phyloP scores from a whole-genome alignment of 2,113 vertebrate species.

The Peromyscus polionotus region DNA sequence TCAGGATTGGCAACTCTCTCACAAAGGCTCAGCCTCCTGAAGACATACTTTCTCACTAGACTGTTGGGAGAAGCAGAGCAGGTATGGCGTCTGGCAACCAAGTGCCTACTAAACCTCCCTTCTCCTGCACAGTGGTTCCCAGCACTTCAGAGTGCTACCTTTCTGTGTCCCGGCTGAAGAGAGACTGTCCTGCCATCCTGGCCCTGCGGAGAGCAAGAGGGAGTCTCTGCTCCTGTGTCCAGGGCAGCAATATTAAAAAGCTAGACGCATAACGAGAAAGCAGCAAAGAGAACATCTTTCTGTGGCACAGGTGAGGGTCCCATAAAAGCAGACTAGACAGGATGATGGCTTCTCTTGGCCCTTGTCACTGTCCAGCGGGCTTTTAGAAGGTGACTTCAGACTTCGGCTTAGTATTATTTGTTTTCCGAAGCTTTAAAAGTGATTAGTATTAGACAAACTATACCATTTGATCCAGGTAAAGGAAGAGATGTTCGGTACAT shows the following conservation, averaged over 20 bases:
- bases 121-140: neutral
- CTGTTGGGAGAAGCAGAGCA: neutral
- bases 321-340: neutral
- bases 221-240: neutral
- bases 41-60: neutral
- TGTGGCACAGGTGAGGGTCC: neutral
- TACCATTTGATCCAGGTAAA: constrained; percentile 3
- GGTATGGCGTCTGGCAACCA: no score
- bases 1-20: neutral
- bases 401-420: neutral
- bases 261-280: neutral
- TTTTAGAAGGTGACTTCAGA: neutral
- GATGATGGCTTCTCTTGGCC: neutral
- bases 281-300: neutral
- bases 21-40: neutral
- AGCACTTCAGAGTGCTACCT: neutral
- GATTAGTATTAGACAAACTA: neutral
- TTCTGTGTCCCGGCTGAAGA: neutral
- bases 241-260: neutral
- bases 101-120: neutral
- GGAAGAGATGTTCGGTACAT: neutral
- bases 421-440: neutral
- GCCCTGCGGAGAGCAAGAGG: neutral
- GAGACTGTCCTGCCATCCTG: neutral
- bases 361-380: neutral